Base-by-base conservation (phyloP, 1,140 invertebrate species). In the Sycophila sp. region DNA sequence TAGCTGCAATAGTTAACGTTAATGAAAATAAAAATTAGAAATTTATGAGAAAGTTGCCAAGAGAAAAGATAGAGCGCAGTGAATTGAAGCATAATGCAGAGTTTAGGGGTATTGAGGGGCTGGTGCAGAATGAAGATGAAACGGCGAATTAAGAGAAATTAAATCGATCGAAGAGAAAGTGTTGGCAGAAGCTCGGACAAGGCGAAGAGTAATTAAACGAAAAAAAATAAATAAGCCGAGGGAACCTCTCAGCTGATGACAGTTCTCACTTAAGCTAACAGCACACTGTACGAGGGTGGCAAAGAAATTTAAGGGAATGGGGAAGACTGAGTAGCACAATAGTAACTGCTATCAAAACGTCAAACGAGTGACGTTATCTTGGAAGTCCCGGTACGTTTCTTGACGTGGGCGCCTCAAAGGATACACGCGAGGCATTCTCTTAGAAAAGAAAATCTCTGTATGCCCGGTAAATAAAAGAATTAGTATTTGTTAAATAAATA, bases 291-390 rank as follows among this genome's bases (percentile, higher is more conserved):
- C 38, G 24, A 58, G 17, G 51, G 28, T 36, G 30, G 26, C 26
- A 19, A 68, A 68, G 56, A 36, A 56, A 69, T 38, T 15, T 13
- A 19, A 51, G 30, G 42, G 42, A 60, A 53, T 17, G 55, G n/a
- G 2, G 19, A 45, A 45, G 0, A 22, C 30, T 26, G 15, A 42
- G 32, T 36, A 56, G 17, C 24, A 66, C 34, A 65, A 56, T 56
- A 24, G 28, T 69, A 64, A 72, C 56, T 40, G 58, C 69, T 73
- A 69, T 71, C 69, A 30, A 71, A 72, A 74, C 51, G 72, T 76
- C 70, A 72, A 72, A 73, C 58, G 26, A 38, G 64, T 28, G 32
- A 66, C 24, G 15, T 19, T 49, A 10, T n/a, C 28, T 67, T 58
- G 1, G 4, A 4, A 59, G 38, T 59, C 51, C 7, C 34, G 7